Percentiles rank a stretch among this genome's conserved stretches.
phyloP scores from a whole-genome alignment of 2,113 vertebrate genomes.

The Athene noctua region DNA sequence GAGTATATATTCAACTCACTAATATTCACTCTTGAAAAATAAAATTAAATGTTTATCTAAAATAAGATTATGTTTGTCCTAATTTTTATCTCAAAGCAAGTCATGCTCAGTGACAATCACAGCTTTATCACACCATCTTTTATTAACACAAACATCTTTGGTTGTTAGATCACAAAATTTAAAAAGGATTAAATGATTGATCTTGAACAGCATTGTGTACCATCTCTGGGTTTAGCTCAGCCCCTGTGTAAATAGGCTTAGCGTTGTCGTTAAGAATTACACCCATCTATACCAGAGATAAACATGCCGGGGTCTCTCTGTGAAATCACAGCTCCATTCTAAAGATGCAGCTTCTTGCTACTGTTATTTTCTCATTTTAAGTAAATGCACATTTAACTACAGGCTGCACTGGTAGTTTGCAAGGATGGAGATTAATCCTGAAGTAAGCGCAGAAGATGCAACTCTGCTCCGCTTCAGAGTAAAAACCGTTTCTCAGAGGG shows the following conservation, averaged over 20 bases:
- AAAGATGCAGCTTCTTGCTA: neutral
- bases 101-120: neutral
- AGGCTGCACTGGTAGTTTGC: neutral
- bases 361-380: neutral
- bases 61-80: slow-evolving; percentile 46
- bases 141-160: neutral
- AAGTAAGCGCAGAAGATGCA: neutral
- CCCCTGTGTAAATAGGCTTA: neutral
- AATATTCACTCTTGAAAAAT: slow-evolving; percentile 58
- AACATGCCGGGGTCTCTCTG: neutral
- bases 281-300: neutral
- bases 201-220: neutral
- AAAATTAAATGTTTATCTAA: slow-evolving; percentile 36
- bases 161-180: neutral
- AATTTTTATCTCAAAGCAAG: slow-evolving; percentile 52
- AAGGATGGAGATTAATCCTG: neutral
- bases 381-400: neutral
- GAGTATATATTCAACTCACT: slow-evolving; percentile 51
- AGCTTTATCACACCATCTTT: neutral
- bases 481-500: slow-evolving; percentile 8
- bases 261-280: neutral
- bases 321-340: neutral
- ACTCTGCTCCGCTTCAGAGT: neutral
- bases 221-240: neutral
- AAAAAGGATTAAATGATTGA: neutral